Conservation (phyloP, 2,888 invertebrate genomes). For the Drosophila bunnanda region DNA sequence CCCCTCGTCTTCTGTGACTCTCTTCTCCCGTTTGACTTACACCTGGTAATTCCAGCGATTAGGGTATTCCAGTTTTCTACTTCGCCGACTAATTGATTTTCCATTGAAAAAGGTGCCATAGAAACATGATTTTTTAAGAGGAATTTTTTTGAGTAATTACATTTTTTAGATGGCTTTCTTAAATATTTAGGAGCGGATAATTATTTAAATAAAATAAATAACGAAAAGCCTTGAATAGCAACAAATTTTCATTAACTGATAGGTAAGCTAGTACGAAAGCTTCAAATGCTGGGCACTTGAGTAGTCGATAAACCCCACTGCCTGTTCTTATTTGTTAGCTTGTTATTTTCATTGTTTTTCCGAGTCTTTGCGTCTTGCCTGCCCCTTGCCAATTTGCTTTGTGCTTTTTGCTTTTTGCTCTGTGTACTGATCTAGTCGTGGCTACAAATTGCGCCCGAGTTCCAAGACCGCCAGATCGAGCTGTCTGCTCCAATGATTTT, state of each 20-base stretch:
- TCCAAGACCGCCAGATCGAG: constrained; percentile 1
- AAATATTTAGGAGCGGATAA: not conserved
- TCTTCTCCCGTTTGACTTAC: constrained; percentile 4
- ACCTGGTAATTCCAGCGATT: constrained; percentile 11
- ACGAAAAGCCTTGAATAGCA: not conserved
- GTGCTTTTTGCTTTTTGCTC: constrained; percentile 39
- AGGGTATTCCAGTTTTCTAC: constrained; percentile 20
- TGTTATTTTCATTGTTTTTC: constrained; percentile 15
- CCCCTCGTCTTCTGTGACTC: not conserved
- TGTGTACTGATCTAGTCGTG: constrained; percentile 39
- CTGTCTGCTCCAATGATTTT: constrained; percentile 4
- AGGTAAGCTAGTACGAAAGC: not conserved
- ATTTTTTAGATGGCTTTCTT: not conserved
- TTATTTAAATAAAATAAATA: not conserved
- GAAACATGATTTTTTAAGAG: not conserved
- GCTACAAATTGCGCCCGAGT: constrained; percentile 46
- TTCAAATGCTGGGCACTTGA: not conserved
- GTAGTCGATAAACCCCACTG: not conserved
- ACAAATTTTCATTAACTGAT: not conserved
- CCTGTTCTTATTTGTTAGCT: constrained; percentile 15
- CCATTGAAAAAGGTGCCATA: constrained; percentile 6
- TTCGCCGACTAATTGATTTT: constrained; percentile 25
- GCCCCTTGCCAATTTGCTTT: constrained; percentile 49
- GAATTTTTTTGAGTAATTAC: not conserved
- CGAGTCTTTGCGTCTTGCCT: constrained; percentile 20